Evolutionary conservation across 2,888 invertebrate species (phyloP).

Genomic region (Polymixis flavicincta): DNA sequence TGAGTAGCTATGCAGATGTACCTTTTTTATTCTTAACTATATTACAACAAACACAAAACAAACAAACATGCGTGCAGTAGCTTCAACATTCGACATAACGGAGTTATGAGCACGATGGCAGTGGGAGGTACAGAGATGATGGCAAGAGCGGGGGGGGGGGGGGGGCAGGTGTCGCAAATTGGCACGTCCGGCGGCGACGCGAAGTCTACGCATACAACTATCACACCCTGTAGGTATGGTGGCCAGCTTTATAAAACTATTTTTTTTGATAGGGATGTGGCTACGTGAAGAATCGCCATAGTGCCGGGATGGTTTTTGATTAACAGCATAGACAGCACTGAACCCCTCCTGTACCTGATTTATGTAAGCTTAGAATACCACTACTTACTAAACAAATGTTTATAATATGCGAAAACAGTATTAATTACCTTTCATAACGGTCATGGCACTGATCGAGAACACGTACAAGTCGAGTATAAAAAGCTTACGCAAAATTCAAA

Average conservation of each 20-base stretch:
- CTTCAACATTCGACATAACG: constrained; percentile 33
- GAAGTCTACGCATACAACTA: constrained; percentile 45
- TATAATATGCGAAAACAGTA: neutral
- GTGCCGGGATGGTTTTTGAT: neutral
- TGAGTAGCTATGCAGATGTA: neutral
- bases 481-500: neutral
- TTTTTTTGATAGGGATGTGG: constrained; percentile 4
- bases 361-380: neutral
- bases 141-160: constrained; percentile 20
- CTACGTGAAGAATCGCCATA: neutral
- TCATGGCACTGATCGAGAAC: neutral
- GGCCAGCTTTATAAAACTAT: constrained; percentile 24
- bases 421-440: neutral
- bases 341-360: neutral
- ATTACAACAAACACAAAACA: constrained; percentile 17
- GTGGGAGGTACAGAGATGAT: neutral
- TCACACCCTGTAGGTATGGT: constrained; percentile 8
- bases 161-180: constrained; percentile 66
- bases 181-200: constrained; percentile 73
- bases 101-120: constrained; percentile 24
- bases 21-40: neutral
- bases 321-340: neutral
- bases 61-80: constrained; percentile 42
- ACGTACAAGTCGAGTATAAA: neutral
- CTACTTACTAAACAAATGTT: neutral